phyloP scores from a whole-genome alignment of 2,888 invertebrate genomes.

The Prosapia bicincta region DNA sequence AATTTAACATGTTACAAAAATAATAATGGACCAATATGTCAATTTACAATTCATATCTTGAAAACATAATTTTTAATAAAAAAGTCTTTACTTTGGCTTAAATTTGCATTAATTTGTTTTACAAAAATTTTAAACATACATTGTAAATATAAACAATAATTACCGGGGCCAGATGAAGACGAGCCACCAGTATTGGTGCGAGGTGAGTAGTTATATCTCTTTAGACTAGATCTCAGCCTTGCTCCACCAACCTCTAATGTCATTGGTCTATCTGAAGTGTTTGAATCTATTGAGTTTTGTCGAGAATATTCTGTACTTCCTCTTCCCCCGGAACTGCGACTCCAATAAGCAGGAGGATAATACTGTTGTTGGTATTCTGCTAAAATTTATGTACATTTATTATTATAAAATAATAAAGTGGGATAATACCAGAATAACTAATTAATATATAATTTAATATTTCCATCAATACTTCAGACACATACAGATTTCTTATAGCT shows the following conservation, averaged over 20 bases:
- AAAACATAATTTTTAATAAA: too few relatives aligned
- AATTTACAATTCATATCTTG: too few relatives aligned
- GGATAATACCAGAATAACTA: too few relatives aligned
- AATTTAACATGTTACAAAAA: too few relatives aligned
- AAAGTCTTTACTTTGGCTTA: too few relatives aligned
- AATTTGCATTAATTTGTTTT: too few relatives aligned
- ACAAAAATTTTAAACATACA: too few relatives aligned
- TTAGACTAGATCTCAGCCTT: constrained; percentile 73
- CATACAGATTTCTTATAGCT: too few relatives aligned
- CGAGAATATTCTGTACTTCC: constrained; percentile 36
- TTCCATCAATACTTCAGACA: too few relatives aligned
- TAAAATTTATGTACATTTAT: neutral
- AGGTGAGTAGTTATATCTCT: constrained; percentile 60
- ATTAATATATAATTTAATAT: too few relatives aligned
- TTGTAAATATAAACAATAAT: neutral
- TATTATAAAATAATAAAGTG: too few relatives aligned
- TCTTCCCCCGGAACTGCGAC: constrained; percentile 7
- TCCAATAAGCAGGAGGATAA: constrained; percentile 10
- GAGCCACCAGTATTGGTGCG: constrained; percentile 33
- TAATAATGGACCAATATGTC: too few relatives aligned
- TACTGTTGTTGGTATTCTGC: constrained; percentile 23
- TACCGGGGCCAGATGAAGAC: constrained; percentile 37
- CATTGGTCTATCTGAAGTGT: constrained; percentile 55
- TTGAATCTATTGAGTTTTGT: constrained; percentile 44
- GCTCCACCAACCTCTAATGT: constrained; percentile 57